Evolutionary conservation across 2,888 invertebrate species (phyloP).

Genomic region (Zelleria hepariella): DNA sequence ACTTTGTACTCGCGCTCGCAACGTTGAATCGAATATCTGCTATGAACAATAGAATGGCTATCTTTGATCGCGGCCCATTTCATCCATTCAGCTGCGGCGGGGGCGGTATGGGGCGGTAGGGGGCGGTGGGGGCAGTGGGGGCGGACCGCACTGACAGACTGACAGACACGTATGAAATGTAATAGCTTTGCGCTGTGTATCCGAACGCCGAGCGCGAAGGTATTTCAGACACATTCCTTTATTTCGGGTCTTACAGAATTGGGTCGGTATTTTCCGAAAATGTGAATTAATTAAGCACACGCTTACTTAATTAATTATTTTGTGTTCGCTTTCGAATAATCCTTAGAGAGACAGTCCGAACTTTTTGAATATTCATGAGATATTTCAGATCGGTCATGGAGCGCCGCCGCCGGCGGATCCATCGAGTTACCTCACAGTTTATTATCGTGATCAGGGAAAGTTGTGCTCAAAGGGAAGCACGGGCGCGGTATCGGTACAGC

Average conservation of each 20-base stretch:
- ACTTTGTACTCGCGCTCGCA: too few relatives aligned
- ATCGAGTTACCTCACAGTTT: background rate
- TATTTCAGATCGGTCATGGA: background rate
- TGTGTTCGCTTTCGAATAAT: background rate
- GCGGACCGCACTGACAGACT: background rate
- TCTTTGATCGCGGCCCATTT: background rate
- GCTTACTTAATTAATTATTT: background rate
- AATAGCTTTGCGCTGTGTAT: background rate
- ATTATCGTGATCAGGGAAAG: background rate
- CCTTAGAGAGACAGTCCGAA: background rate
- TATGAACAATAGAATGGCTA: background rate
- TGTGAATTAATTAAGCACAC: background rate
- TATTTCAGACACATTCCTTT: background rate
- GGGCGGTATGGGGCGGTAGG: background rate
- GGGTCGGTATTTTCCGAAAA: background rate
- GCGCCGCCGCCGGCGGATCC: background rate
- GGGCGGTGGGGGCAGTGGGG: background rate
- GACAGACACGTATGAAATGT: slow-evolving; percentile 3
- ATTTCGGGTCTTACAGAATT: background rate
- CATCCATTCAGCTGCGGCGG: background rate
- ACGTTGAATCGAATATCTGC: background rate
- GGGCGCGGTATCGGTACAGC: background rate
- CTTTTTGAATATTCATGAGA: background rate
- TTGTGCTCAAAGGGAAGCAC: background rate
- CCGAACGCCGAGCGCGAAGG: background rate